Conservation (phyloP, 37 sponge, comb jelly and placozoan genomes). For the Haliclona indistincta region DNA sequence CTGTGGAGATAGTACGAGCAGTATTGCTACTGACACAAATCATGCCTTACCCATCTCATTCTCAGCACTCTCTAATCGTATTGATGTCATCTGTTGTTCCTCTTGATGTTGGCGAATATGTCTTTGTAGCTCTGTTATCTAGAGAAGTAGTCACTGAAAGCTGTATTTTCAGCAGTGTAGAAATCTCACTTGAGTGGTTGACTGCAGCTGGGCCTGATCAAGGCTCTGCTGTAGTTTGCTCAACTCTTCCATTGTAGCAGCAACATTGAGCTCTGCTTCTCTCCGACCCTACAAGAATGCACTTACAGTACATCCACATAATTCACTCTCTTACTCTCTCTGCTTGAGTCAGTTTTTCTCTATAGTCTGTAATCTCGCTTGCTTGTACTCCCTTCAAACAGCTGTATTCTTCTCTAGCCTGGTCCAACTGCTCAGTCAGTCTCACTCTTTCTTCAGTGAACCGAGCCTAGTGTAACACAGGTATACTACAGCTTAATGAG, state of each 20-base stretch:
- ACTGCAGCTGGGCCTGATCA: no score
- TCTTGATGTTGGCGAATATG: no score
- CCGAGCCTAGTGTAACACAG: neutral
- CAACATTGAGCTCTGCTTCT: conserved; percentile 58
- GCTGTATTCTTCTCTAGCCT: conserved; percentile 65
- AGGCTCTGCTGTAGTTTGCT: conserved; percentile 4
- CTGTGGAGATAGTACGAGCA: no score
- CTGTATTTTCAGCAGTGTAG: no score
- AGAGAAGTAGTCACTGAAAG: no score
- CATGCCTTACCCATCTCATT: no score
- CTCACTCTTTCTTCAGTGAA: conserved; percentile 42
- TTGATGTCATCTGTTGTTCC: no score
- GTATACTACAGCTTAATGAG: no score
- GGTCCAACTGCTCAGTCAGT: conserved; percentile 16
- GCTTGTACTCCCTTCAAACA: conserved; percentile 72
- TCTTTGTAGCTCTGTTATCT: no score
- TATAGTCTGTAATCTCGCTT: conserved; percentile 38
- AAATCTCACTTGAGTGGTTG: no score
- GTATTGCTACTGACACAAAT: no score
- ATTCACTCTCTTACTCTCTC: conserved; percentile 15
- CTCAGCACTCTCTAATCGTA: no score
- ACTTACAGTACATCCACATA: conserved; percentile 5
- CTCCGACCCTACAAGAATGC: conserved; percentile 10
- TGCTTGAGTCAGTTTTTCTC: conserved; percentile 4
- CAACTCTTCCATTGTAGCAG: conserved; percentile 33